Percentiles rank a stretch among this genome's conserved stretches.
These are phyloP conservation scores for Tragelaphus imberbis DNA, from an alignment of 2,113 vertebrate genomes.

Conservation along the genomic window DNA sequence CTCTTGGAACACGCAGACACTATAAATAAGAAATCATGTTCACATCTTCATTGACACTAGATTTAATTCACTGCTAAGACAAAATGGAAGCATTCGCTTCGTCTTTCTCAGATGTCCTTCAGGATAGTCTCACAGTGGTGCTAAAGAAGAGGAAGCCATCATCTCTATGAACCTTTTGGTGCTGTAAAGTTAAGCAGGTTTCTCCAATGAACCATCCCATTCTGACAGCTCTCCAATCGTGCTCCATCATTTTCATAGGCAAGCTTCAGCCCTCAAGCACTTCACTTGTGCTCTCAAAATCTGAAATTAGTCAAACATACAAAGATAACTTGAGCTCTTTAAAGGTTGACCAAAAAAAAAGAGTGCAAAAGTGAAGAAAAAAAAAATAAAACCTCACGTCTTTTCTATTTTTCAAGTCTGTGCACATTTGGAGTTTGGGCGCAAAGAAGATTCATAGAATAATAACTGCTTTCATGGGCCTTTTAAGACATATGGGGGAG, in stretches of 20 bases:
- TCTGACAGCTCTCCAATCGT: fast-evolving
- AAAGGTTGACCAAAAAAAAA: background rate
- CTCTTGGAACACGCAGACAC: background rate
- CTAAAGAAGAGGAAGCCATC: background rate
- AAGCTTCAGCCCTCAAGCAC: background rate
- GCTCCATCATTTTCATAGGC: background rate
- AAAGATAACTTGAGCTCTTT: background rate
- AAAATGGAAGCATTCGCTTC: constrained; percentile 13
- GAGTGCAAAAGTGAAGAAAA: background rate
- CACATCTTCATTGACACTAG: background rate
- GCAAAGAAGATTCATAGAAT: background rate
- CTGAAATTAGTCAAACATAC: background rate
- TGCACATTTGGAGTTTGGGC: background rate
- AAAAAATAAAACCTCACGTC: background rate
- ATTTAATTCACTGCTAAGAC: constrained; percentile 28
- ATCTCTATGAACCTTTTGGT: background rate
- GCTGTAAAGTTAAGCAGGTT: background rate
- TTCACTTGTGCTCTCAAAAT: constrained; percentile 30
- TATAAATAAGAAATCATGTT: constrained; percentile 12
- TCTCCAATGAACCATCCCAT: background rate
- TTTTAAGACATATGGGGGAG: background rate
- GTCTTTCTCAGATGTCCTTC: constrained; percentile 11
- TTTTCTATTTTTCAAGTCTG: background rate
- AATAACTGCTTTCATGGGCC: background rate
- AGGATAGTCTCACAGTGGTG: background rate